Evolutionary conservation across 2,888 invertebrate genomes (phyloP).

Genomic region (Buathra laborator): DNA sequence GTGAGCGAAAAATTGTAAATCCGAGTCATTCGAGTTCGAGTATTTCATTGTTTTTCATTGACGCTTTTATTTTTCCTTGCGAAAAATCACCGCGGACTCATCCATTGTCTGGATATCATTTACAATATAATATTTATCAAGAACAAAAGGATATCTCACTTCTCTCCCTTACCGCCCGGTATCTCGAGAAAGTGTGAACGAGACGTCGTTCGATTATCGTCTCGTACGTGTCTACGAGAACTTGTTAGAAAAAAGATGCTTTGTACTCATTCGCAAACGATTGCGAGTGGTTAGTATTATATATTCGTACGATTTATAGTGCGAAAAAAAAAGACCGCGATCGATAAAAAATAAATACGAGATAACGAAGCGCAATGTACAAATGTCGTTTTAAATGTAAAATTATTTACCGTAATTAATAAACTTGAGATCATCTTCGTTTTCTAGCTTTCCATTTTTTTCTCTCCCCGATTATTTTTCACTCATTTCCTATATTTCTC

Average conservation of each 20-base stretch:
- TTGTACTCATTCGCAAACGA: slow-evolving; percentile 81
- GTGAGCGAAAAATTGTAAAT: slow-evolving; percentile 49
- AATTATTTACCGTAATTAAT: slow-evolving; percentile 77
- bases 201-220: slow-evolving; percentile 57
- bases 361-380: slow-evolving; percentile 83
- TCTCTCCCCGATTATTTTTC: slow-evolving; percentile 58
- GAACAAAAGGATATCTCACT: slow-evolving; percentile 14
- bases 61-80: slow-evolving; percentile 14
- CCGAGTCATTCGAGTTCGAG: slow-evolving; percentile 57
- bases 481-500: slow-evolving; percentile 33
- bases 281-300: slow-evolving; percentile 76
- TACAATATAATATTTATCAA: slow-evolving; percentile 54
- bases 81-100: slow-evolving; percentile 30
- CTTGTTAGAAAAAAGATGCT: slow-evolving; percentile 73
- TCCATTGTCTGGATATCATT: slow-evolving; percentile 43
- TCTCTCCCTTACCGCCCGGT: neutral
- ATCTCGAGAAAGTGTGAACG: slow-evolving; percentile 47
- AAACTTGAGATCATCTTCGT: slow-evolving; percentile 83
- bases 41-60: slow-evolving; percentile 56
- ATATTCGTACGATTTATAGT: slow-evolving; percentile 71
- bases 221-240: slow-evolving; percentile 42
- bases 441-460: slow-evolving; percentile 69
- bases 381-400: slow-evolving; percentile 73
- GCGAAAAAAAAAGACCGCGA: slow-evolving; percentile 66
- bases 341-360: slow-evolving; percentile 82